A percentile compares a stretch with the other conserved stretches of the same genome.
These are phyloP conservation scores for Corbicula japonica DNA, from an alignment of 2,888 invertebrate genomes.

Conservation along the genomic window DNA sequence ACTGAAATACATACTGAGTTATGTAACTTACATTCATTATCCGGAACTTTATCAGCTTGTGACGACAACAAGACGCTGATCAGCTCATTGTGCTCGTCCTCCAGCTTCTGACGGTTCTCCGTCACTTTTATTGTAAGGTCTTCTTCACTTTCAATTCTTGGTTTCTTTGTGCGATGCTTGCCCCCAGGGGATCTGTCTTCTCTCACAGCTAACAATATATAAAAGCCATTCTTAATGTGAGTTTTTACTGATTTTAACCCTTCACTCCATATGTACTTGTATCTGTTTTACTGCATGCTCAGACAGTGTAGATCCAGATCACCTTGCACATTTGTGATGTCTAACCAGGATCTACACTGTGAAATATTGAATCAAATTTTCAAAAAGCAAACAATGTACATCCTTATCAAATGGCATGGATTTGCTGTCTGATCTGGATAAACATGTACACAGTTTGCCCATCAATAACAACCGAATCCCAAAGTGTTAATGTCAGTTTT, in stretches of 20 bases:
- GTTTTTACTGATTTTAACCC: no score
- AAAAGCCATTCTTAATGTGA: no score
- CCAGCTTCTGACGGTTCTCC: constrained; percentile 35
- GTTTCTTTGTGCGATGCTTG: constrained; percentile 83
- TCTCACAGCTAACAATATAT: constrained; percentile 81
- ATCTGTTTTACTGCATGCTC: no score
- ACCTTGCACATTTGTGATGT: no score
- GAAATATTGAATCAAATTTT: not conserved
- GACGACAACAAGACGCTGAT: constrained; percentile 75
- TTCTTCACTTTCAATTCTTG: constrained; percentile 72
- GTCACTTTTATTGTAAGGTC: constrained; percentile 12
- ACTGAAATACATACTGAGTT: not conserved
- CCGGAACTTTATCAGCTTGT: constrained; percentile 79
- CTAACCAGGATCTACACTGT: not conserved
- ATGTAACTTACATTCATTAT: constrained; percentile 65
- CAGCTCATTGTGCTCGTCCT: constrained; percentile 55
- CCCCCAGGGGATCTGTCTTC: constrained; percentile 86
- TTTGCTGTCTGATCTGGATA: not conserved
- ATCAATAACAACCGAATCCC: no score
- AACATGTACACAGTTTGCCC: no score
- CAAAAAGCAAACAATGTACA: not conserved
- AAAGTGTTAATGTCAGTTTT: no score
- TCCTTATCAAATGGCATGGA: not conserved
- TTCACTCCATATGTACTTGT: no score
- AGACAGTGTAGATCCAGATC: no score